A percentile compares a stretch with the other conserved stretches of the same genome.
Conservation (phyloP, 2,113 vertebrate genomes). For the Callorhinus ursinus region DNA sequence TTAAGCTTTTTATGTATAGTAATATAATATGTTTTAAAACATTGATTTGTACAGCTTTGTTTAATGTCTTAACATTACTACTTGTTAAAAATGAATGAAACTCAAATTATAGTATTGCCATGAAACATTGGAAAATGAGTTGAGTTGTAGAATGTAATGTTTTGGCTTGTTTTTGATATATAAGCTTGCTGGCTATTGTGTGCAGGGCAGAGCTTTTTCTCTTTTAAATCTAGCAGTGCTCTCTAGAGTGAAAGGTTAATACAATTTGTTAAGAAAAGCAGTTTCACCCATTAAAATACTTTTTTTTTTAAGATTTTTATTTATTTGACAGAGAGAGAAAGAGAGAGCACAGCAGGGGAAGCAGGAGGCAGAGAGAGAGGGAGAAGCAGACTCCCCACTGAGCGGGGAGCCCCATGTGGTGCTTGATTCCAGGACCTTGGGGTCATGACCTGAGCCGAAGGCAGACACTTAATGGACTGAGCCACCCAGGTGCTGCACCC, state of each 20-base stretch:
- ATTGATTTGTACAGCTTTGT: conserved; percentile 1
- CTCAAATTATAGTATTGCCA: neutral
- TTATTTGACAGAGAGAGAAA: neutral
- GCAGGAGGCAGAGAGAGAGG: neutral
- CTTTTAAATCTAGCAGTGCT: conserved; percentile 20
- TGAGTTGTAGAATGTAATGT: conserved; percentile 14
- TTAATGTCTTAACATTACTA: neutral
- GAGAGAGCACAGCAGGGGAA: neutral
- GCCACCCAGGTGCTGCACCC: neutral
- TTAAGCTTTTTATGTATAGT: neutral
- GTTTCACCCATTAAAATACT: neutral
- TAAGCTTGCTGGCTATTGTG: neutral
- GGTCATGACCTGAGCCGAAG: neutral
- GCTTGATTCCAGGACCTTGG: too few relatives aligned
- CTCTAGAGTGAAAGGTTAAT: conserved; percentile 62
- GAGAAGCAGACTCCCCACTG: neutral
- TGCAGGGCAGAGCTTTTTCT: neutral
- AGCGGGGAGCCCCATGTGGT: neutral
- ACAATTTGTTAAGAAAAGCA: neutral
- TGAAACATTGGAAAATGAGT: conserved; percentile 27
- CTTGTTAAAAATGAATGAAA: conserved; percentile 38
- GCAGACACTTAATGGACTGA: neutral
- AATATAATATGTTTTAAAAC: conserved; percentile 17
- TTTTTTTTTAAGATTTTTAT: neutral
- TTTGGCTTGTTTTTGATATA: conserved; percentile 28